These are phyloP conservation scores for Bellardia pandia DNA, from an alignment of 2,888 invertebrate genomes.

Conservation along the genomic window DNA sequence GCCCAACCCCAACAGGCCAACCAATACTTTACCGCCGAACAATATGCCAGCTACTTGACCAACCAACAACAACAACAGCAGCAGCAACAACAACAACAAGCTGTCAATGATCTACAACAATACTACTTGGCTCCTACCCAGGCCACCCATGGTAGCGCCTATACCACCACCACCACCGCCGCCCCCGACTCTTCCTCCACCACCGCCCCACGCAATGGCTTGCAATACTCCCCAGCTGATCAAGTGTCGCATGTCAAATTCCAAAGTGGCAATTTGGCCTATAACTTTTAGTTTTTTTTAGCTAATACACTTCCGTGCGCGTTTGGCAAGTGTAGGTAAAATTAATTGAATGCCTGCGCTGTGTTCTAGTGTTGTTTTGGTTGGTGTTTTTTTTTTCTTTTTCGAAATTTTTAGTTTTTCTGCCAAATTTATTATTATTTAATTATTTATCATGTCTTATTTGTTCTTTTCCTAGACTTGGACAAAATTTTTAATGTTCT, in stretches of 20 bases:
- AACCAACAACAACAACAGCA: constrained; percentile 76
- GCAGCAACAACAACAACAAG: constrained; percentile 76
- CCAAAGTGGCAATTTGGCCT: constrained; percentile 82
- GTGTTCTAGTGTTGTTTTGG: constrained; percentile 17
- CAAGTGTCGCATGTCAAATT: constrained; percentile 85
- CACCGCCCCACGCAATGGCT: constrained; percentile 75
- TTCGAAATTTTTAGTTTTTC: constrained; percentile 24
- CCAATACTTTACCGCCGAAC: constrained; percentile 82
- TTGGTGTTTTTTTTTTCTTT: not conserved
- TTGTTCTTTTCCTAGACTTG: constrained; percentile 1
- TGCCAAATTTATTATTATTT: constrained; percentile 19
- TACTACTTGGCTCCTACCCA: constrained; percentile 70
- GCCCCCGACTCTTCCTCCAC: constrained; percentile 8
- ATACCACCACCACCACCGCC: constrained; percentile 15
- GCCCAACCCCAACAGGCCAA: constrained; percentile 70
- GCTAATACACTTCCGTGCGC: not conserved
- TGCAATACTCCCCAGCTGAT: constrained; percentile 84
- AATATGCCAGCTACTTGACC: constrained; percentile 79
- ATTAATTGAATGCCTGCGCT: constrained; percentile 3
- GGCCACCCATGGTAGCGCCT: constrained; percentile 48
- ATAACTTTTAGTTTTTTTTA: constrained; percentile 78
- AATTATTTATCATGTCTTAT: constrained; percentile 48
- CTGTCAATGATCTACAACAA: constrained; percentile 71
- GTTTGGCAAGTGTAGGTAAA: not conserved
- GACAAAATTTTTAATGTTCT: constrained; percentile 24